phyloP scores from a whole-genome alignment of 2,888 invertebrate species.

The Aporophyla nigra region DNA sequence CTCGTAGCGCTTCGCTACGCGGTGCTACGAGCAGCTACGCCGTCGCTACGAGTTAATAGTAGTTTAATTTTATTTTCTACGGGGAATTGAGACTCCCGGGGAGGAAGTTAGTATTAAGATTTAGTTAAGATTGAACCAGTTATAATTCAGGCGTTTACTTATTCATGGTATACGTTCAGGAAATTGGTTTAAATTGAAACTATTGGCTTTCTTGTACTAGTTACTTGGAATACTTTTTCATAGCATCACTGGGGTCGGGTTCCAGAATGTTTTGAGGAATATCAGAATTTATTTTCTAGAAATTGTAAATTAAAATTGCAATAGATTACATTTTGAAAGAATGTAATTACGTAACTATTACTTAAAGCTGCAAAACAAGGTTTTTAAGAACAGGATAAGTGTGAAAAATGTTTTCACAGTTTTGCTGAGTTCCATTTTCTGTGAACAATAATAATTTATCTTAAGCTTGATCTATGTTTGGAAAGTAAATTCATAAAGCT shows the following conservation, averaged over 20 bases:
- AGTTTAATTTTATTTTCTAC: constrained; percentile 64
- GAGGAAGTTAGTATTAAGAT: constrained; percentile 40
- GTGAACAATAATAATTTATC: not conserved
- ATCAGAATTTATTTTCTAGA: not conserved
- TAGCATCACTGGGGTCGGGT: not conserved
- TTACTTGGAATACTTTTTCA: not conserved
- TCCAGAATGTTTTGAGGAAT: not conserved
- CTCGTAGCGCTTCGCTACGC: constrained; percentile 65
- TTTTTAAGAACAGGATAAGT: too few relatives aligned
- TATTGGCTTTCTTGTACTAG: not conserved
- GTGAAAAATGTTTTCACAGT: not conserved
- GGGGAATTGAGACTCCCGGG: constrained; percentile 33
- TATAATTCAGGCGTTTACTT: constrained; percentile 27
- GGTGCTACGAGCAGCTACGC: constrained; percentile 60
- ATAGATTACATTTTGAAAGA: too few relatives aligned
- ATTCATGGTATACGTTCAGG: constrained; percentile 30
- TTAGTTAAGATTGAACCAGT: constrained; percentile 36
- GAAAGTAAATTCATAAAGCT: not conserved
- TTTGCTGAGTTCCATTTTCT: not conserved
- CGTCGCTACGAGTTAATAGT: constrained; percentile 65
- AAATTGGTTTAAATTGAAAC: constrained; percentile 24
- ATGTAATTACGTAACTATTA: not conserved
- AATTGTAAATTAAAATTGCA: not conserved
- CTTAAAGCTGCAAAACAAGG: too few relatives aligned
- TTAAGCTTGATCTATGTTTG: not conserved